Base-by-base conservation (phyloP, 2,113 vertebrate species). In the Cyanistes caeruleus region DNA sequence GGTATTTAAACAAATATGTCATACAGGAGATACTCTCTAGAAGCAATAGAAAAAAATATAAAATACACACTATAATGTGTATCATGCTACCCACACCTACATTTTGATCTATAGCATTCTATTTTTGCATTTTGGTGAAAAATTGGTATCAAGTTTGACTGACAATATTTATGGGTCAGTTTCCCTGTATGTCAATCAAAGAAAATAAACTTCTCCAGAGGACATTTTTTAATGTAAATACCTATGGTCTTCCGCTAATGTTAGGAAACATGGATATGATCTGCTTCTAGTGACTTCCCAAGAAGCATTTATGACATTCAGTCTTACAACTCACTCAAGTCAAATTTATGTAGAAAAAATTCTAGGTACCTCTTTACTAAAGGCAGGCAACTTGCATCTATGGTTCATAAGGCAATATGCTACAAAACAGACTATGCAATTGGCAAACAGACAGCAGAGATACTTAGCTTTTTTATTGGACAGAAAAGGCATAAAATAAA, bases 11-110 rank as follows among this genome's bases (percentile, higher is more conserved):
- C 21, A 64, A 69, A 44, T 9, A 19, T 18, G 27, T 4, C 3
- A 13, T 51, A 24, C 0, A 37, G 23, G 15, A 84, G 2, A 13
- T 46, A 23, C 16, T 39, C 3, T 65, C 7, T 41, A 31, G 9
- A 30, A 37, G 19, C 4, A n/a, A 44, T 0, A 69, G 35, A 31
- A 79, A 14, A 16, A 75, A 79, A 43, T 12, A 43, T 8, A 20
- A 1, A 35, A 17, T 24, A 16, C 2, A 22, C 2, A 14, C 5
- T 7, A 53, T 5, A 21, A 33, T 11, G 3, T 63, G 6, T 51
- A 3, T 35, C 41, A 15, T 19, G 7, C 37, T 84, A 70, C 10
- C 23, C 15, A 7, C 12, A 46, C 20, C 23, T 68, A 41, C 5
- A 23, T 73, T 49, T 84, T 87, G 16, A 59, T 17, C 19, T 60